Base-by-base conservation (phyloP, 2,888 invertebrate genomes). In the Drepana falcataria region DNA sequence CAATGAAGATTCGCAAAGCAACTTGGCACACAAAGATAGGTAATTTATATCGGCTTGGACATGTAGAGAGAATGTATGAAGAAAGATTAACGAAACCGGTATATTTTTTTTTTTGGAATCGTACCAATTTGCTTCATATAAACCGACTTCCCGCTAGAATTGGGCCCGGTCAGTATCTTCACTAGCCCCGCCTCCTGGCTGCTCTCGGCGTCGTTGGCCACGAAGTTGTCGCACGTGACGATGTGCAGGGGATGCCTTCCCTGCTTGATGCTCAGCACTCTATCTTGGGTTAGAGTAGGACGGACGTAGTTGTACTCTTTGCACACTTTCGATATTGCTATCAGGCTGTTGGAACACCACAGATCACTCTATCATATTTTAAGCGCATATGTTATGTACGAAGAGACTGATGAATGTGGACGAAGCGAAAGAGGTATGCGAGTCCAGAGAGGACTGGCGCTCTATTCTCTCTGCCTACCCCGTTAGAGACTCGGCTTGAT, bases 101-200 rank as follows among this genome's bases (percentile, higher is more conserved):
- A n/a, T n/a, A n/a, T n/a, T n/a, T n/a, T n/a, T n/a, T n/a, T n/a
- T n/a, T n/a, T n/a, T n/a, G n/a, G 51, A 55, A 48, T 52, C 71
- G 73, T 53, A 87, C 88, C 89, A 86, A 91, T 87, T 88, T 97
- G 97, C 83, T 97, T 98, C 73, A 98, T 91, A 80, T 96, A 98
- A 37, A 98, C 94, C 58, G 96, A 98, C 84, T 98, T 99, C 2
- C 98, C 98, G 72, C 96, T 96, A 1, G 96, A 94, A 82, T 98
- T 98, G 0, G 98, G 96, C 0, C 98, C 98, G 0, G 96, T 97
- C 4, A 98, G 85, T 52, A 98, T 92, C 77, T 95, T 96, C 35
- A 98, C 92, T 7, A 88, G 82, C 21, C 93, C 93, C 4, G 87
- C 83, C 0, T 84, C 75, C 0, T 79, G 79, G 4, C 93, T 93